Percentiles rank a stretch among this genome's conserved stretches.
These are phyloP conservation scores for Mya arenaria DNA, from an alignment of 1,140 invertebrate species.

Conservation along the genomic window DNA sequence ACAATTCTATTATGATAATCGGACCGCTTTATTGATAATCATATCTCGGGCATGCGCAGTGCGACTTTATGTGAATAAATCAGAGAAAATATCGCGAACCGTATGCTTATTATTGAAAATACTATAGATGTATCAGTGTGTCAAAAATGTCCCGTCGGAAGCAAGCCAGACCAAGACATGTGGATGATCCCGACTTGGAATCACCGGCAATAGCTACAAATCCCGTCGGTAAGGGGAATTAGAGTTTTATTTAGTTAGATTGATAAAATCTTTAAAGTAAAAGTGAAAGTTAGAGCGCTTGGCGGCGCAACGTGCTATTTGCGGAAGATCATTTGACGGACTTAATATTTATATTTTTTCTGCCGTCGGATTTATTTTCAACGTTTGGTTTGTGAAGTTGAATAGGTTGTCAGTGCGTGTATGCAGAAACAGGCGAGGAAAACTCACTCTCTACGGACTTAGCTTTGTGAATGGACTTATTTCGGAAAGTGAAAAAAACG, in stretches of 20 bases:
- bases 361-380: no score
- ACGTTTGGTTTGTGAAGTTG: no score
- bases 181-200: slow-evolving; percentile 75
- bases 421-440: no score
- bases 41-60: slow-evolving; percentile 74
- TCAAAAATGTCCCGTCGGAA: slow-evolving; percentile 84
- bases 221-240: slow-evolving; percentile 53
- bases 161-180: slow-evolving; percentile 84
- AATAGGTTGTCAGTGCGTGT: no score
- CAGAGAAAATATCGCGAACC: slow-evolving; percentile 67
- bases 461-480: no score
- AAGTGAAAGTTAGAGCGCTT: slow-evolving; percentile 54
- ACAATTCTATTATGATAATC: slow-evolving; percentile 70
- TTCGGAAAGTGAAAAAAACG: no score
- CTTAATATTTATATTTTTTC: no score
- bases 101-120: slow-evolving; percentile 68
- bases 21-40: slow-evolving; percentile 72
- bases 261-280: background rate
- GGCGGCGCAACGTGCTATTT: no score
- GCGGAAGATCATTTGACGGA: no score
- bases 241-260: slow-evolving; percentile 32
- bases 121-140: slow-evolving; percentile 51
- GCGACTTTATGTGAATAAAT: slow-evolving; percentile 67
- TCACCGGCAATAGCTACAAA: slow-evolving; percentile 50
- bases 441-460: no score